Base-by-base conservation (phyloP, 2,113 vertebrate genomes). In the Dasyprocta punctata region DNA sequence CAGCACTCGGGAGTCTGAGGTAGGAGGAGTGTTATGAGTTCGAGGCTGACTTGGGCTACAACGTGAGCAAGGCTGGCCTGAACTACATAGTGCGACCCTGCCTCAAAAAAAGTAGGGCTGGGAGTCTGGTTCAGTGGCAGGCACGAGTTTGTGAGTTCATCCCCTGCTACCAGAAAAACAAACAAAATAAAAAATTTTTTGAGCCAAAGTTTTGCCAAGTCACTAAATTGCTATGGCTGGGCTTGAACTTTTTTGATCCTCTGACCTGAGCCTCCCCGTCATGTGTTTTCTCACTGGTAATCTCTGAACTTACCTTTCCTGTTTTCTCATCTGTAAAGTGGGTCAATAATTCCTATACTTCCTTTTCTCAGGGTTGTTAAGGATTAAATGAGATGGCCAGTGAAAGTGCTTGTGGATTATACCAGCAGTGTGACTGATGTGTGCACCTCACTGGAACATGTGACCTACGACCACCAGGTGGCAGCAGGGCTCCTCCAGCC, bases 391-490 rank as follows among this genome's bases (percentile, higher is more conserved):
- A 93, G 58, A 30, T 19, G 3, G 5, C 65, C 8, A 3, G 11
- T 3, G 9, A 19, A 83, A 47, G 61, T 2, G 22, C 20, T 36
- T 0, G 1, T 5, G 7, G 9, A 56, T 54, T 0, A 10, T 14
- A 5, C 3, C 14, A 12, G 41, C 49, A 49, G 33, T 12, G 2
- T 67, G 44, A 14, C 24, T 0, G n/a, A 26, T 14, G 30, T 17
- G 1, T 5, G 17, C 3, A 36, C 20, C 26, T 8, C 22, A 7
- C 49, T 2, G 22, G 17, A 52, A n/a, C 5, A 0, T 69, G 75
- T 26, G 86, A 44, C 4, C 75, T 67, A 4, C 44, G 92, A 47
- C 97, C 97, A 96, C 90, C 95, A 96, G 98, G 65, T 56, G 98
- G 98, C 92, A 97, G 95, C 90, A 96, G 85, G 49, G 49, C 28